Evolutionary conservation across 2,113 vertebrate genomes (phyloP), one percentile per base, ranked within the genome.

Genomic region (Vidua macroura): DNA sequence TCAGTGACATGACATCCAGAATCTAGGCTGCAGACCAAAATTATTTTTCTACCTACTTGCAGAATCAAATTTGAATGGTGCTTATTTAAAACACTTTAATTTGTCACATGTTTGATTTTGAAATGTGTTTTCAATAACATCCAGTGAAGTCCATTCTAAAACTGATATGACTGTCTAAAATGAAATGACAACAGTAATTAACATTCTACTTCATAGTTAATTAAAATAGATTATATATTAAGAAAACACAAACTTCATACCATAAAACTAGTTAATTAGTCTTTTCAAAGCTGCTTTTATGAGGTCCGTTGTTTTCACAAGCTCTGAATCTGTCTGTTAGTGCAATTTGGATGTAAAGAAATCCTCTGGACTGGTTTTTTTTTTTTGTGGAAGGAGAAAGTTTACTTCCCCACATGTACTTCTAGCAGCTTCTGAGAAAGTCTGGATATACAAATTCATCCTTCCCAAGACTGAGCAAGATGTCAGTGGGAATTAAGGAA

Each of bases 141-240:
- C 64, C 51, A 63, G 72, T 82, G 83, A 96, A 95, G 91, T 94
- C 95, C 89, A 51, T 96, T 96, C 83, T 84, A 74, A 93, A 95
- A 96, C 63, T 94, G 73, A 92, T 95, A 33, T 55, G 78, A 92
- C 86, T 90, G 73, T 87, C 81, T 95, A 74, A 92, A 96, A 94
- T 78, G 52, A 90, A 96, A 93, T 52, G 62, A 95, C 92, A 95
- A 91, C 75, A 88, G 33, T 92, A 96, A 97, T 96, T 97, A 95
- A 83, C 43, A 74, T 91, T 93, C 88, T 8, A 87, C 56, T 97
- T 96, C 81, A 91, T 74, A 58, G 62, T 86, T 96, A 96, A 96
- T 97, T 96, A 88, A 97, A 93, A 94, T 88, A 84, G 85, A 93
- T 94, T 92, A 58, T 74, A 92, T 56, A 53, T 30, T 58, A 94